Percentiles rank a stretch among this genome's conserved stretches.
Conservation (phyloP, 2,888 invertebrate species). For the Scaptomyza reducta region DNA sequence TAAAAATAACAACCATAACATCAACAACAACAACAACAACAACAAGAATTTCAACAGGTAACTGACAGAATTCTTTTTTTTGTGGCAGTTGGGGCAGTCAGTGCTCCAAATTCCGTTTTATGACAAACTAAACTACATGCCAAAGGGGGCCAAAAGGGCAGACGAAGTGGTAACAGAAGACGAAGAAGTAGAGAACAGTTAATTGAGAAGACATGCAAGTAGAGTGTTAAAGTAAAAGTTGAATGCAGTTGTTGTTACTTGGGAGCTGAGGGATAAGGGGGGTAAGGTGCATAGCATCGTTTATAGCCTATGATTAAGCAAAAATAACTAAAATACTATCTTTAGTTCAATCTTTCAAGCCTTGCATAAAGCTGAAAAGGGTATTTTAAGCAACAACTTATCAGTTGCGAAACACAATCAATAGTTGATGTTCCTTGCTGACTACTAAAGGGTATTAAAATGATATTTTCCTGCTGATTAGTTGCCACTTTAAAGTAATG, state of each 20-base stretch:
- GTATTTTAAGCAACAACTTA: too few species aligned
- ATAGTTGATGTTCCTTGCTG: background rate
- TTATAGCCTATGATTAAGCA: too few species aligned
- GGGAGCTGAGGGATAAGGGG: conserved; percentile 4
- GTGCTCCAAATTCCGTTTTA: conserved; percentile 59
- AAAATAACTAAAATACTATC: too few species aligned
- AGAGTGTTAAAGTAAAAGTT: conserved; percentile 8
- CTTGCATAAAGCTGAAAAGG: too few species aligned
- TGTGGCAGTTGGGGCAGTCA: conserved; percentile 35
- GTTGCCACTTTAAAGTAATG: conserved; percentile 11
- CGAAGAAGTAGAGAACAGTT: conserved; percentile 13
- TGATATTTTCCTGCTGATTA: conserved; percentile 19
- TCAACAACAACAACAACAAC: conserved; percentile 58
- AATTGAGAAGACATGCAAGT: conserved; percentile 37
- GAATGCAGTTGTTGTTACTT: conserved; percentile 5
- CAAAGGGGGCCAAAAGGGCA: conserved; percentile 22
- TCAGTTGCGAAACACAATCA: too few species aligned
- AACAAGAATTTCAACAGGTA: conserved; percentile 74
- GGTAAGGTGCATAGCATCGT: background rate
- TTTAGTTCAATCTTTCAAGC: too few species aligned
- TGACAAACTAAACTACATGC: conserved; percentile 27
- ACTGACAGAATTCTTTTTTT: conserved; percentile 48
- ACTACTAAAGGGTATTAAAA: background rate
- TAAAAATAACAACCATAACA: conserved; percentile 53
- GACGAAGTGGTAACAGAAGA: conserved; percentile 1